These are phyloP conservation scores for Heteronetta atricapilla DNA, from an alignment of 2,113 vertebrate species.

Conservation along the genomic window DNA sequence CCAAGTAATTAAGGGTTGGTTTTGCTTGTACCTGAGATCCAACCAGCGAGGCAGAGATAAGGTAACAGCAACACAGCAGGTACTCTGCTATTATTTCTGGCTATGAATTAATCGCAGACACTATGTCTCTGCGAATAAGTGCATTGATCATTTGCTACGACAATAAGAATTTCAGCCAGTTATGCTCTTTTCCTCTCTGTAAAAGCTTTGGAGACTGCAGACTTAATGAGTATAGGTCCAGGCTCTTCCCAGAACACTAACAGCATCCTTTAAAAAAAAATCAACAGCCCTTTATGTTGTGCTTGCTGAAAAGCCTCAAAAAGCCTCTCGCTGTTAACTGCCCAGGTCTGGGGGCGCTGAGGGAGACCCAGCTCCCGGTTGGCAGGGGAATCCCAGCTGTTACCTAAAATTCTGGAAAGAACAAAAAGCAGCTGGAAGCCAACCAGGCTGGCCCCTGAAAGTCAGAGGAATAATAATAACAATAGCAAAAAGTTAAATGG, in stretches of 20 bases:
- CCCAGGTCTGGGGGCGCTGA: neutral
- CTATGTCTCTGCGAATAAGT: neutral
- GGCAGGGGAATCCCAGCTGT: neutral
- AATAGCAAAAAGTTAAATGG: neutral
- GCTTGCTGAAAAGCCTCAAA: neutral
- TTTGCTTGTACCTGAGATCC: slow-evolving; percentile 29
- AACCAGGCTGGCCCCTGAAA: neutral
- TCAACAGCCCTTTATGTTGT: neutral
- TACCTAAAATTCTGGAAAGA: neutral
- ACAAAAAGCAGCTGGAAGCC: slow-evolving; percentile 35
- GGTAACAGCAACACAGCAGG: slow-evolving; percentile 13
- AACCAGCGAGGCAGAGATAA: slow-evolving; percentile 52
- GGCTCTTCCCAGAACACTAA: slow-evolving; percentile 47
- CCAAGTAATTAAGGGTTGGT: slow-evolving; percentile 55
- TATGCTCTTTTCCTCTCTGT: neutral
- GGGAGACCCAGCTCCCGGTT: neutral
- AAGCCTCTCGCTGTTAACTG: neutral
- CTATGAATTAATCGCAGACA: slow-evolving; percentile 50
- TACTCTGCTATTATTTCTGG: slow-evolving; percentile 36
- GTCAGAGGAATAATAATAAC: neutral
- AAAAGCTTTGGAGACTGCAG: slow-evolving; percentile 46
- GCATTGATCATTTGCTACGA: slow-evolving; percentile 50
- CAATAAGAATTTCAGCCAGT: slow-evolving; percentile 30
- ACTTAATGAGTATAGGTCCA: neutral
- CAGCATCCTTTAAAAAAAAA: neutral